Base-by-base conservation (phyloP, 1,140 invertebrate genomes). In the Andrena cerasifolii region DNA sequence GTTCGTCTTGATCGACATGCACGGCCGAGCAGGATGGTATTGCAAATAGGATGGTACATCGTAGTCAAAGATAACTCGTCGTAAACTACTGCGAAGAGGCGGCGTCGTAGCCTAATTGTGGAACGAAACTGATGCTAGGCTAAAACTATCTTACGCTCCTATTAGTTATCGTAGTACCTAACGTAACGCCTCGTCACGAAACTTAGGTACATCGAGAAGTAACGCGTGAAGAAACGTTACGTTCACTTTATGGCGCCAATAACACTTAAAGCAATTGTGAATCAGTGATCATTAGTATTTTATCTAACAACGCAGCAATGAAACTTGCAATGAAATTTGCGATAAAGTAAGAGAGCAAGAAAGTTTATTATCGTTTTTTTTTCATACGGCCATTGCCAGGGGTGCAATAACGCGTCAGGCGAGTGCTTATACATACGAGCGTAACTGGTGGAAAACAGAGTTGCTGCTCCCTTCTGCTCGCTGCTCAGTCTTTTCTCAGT, bases 21-120 rank as follows among this genome's bases (percentile, higher is more conserved):
- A 73, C 76, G 68, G 76, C 56, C 68, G 68, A 78, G 76, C 76
- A 54, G 68, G 68, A n/a, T 78, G 76, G 76, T 68, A 78, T 78
- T 78, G 76, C 76, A 72, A 67, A 70, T 70, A 31, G 59, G 75
- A 78, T 63, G 75, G 49, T 78, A 72, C 76, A 62, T 78, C 76
- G 76, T 51, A 78, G 76, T 78, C 62, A 63, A 59, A 78, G 71
- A 78, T 72, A 78, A 78, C 47, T 21, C 59, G 33, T 62, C 67
- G 76, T 78, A 43, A 70, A 56, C 47, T 47, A 26, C 21, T 40
- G 8, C 49, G 53, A 31, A 71, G 43, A 72, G 33, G 45, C 59
- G 24, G 62, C 75, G 16, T 24, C 31, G 26, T 49, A 16, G 33
- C 61, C 33, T 36, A 58, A 67, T 33, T 68, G 18, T 18, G 63